Evolutionary conservation across 1,140 invertebrate genomes (phyloP), one percentile per base, ranked within the genome.

Genomic region (Tetramorium parvispinum): DNA sequence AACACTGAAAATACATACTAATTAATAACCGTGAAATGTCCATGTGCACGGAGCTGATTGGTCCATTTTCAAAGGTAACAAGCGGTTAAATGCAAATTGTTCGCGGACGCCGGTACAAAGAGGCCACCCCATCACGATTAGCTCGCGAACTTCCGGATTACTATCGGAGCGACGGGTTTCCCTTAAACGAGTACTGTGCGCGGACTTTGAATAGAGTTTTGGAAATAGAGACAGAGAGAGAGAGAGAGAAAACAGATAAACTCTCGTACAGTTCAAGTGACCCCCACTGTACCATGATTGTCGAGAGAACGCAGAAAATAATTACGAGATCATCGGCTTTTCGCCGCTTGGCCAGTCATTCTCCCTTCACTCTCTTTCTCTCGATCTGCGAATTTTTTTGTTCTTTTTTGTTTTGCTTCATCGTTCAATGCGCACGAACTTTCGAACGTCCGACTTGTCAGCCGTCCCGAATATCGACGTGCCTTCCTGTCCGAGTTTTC

Each of bases 91-190:
- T 75, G 53, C 55, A 83, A 85, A 77, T 85, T 77, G 73, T 49
- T 78, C 55, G 59, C 43, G 18, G 57, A 51, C 13, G 61, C 51
- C 59, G 7, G 24, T 49, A 71, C 57, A 59, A 65, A 71, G 57
- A 27, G 13, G 21, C 61, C 53, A 32, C 51, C 59, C 49, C 37
- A 65, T 85, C 59, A 32, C 57, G 79, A 85, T 89, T 88, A 89
- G 49, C 49, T 37, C 16, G 37, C 49, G 24, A 68, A 88, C 57
- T 85, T 24, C 37, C 40, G 49, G 24, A 85, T 79, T 79, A 75
- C 59, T 55, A 73, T 75, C 21, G 57, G 8, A 43, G 11, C 51
- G 57, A 79, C 75, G 73, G 68, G 32, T 88, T 79, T 53, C 73
- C 65, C 57, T 85, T 49, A 55, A 32, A 49, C 59, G 27, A 53